Base-by-base conservation (phyloP, 2,888 invertebrate genomes). In the Schrankia costaestrigalis region DNA sequence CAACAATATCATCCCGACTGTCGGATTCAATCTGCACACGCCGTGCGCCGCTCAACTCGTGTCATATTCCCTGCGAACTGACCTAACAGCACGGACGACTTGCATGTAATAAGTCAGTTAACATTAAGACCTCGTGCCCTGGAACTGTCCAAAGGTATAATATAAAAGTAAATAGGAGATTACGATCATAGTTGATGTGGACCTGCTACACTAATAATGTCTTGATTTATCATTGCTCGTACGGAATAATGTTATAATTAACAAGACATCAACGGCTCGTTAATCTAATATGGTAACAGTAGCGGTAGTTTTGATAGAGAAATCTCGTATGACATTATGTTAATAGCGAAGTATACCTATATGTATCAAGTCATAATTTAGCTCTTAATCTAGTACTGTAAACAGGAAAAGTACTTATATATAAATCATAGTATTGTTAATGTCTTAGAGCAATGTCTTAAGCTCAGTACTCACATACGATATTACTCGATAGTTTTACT, bases 1-100 rank as follows among this genome's bases (percentile, higher is more conserved):
- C 81, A 74, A 83, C 75, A 83, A 80, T 86, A 83, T 82, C 80
- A 77, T 78, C 70, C 66, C 61, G 63, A 58, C 80, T 74, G 78
- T 80, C 79, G 64, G 71, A 78, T 79, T 78, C 78, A 76, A 84
- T 85, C 80, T 78, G 62, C 68, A 60, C 61, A 58, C 46, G 53
- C 48, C 59, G 56, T 57, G 60, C 56, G 52, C 52, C 62, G 57
- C 63, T 70, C 69, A 63, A 70, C 71, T 70, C 71, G 58, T 70
- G 70, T 76, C 74, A 71, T 64, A 62, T 63, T 51, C 56, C 62
- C 54, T 46, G 56, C 50, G 33, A 42, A 46, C 37, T 31, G 37
- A 37, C 32, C 46, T 41, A 48, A 37, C 52, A 50, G 46, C 51
- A 60, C 56, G 54, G 63, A 56, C 53, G 44, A 53, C 52, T 62